A percentile compares a stretch with the other conserved stretches of the same genome.
phyloP scores from a whole-genome alignment of 2,113 vertebrate species.

The Tenrec ecaudatus region DNA sequence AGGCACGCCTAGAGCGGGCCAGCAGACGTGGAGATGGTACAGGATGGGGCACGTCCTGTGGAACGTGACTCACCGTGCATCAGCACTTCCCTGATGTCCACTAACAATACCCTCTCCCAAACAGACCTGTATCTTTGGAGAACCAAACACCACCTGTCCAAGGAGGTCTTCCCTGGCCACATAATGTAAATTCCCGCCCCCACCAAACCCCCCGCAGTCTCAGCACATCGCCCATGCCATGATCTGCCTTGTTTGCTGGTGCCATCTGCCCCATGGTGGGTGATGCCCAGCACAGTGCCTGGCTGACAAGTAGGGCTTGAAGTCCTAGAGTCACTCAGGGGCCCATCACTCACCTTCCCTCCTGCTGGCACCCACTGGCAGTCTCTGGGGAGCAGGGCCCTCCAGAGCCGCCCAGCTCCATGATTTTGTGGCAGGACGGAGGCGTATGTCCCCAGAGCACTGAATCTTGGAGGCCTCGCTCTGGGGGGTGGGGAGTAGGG shows the following conservation, averaged over 20 bases:
- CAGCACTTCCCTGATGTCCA: background rate
- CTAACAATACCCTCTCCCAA: background rate
- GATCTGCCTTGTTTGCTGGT: accelerated
- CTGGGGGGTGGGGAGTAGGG: background rate
- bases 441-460: background rate
- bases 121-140: background rate
- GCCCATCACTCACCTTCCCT: slow-evolving; percentile 69
- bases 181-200: background rate
- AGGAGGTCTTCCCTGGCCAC: background rate
- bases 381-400: accelerated
- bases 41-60: background rate
- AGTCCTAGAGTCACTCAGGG: background rate
- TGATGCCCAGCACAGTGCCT: background rate
- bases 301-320: background rate
- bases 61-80: background rate
- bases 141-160: background rate
- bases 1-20: background rate
- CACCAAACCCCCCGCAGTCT: background rate
- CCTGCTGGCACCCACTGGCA: slow-evolving; percentile 35
- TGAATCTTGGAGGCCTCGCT: background rate
- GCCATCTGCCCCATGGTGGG: background rate
- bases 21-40: background rate
- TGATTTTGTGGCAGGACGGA: slow-evolving; percentile 33
- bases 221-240: accelerated
- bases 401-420: slow-evolving; percentile 48